Percentiles rank a stretch among this genome's conserved stretches.
Conservation (phyloP, 2,113 vertebrate species). For the Puma concolor region DNA sequence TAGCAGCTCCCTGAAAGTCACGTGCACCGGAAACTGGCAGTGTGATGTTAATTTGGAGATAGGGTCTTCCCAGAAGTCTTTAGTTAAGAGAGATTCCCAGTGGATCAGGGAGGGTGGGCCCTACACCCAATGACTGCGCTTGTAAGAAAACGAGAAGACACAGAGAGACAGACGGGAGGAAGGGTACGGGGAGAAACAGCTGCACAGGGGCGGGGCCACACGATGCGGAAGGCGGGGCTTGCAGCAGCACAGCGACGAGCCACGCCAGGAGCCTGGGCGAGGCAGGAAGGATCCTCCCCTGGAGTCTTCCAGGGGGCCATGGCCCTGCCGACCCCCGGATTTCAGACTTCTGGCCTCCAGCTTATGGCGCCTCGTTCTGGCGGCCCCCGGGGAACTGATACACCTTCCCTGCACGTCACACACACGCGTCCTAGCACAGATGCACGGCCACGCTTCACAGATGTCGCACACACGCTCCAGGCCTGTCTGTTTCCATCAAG, state of each 20-base stretch:
- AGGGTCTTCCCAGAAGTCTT: background rate
- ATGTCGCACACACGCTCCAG: background rate
- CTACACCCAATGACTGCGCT: background rate
- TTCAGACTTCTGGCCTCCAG: too few relatives aligned
- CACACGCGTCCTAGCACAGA: too few relatives aligned
- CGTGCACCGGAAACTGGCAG: background rate
- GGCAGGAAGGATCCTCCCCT: background rate
- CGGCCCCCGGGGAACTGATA: background rate
- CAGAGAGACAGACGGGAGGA: background rate
- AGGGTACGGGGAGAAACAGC: accelerated
- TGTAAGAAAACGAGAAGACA: background rate
- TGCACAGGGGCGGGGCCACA: background rate
- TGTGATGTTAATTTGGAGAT: background rate
- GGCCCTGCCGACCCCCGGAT: accelerated
- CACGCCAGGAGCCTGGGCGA: accelerated
- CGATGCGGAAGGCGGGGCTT: background rate
- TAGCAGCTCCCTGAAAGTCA: background rate
- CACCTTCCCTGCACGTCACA: accelerated
- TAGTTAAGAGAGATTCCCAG: background rate
- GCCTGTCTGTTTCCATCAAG: background rate
- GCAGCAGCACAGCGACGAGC: accelerated
- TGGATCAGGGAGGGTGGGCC: background rate
- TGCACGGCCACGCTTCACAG: too few relatives aligned
- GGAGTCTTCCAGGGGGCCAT: background rate
- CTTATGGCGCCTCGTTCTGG: background rate